Evolutionary conservation across 2,888 invertebrate species (phyloP), one percentile per base, ranked within the genome.

Genomic region (Rhagophthalmus giganteus): DNA sequence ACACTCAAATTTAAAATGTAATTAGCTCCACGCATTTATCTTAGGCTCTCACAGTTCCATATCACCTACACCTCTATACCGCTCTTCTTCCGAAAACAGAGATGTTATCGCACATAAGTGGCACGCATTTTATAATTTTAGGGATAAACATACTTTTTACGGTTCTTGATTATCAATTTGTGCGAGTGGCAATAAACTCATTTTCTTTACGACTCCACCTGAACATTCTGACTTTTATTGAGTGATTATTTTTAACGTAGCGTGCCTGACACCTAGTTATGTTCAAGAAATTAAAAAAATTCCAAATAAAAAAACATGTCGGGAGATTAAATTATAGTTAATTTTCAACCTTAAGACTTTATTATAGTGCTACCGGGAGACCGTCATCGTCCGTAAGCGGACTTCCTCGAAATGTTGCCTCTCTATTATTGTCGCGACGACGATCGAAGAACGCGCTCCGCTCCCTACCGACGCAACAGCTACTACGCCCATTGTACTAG

Each of bases 251-350:
- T 65, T 61, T 57, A 62, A 58, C 57, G 48, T 59, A 55, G 62
- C 63, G 59, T 62, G 61, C 56, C 59, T 57, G 62, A 65, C 65
- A 65, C 65, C 65, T 65, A 65, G 63, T 65, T 64, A 62, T 56
- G 57, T 47, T 54, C 42, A 45, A 54, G 59, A 62, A 62, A 59
- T 62, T 58, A 61, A 60, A 58, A 57, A 58, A 53, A 47, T 41
- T 46, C 41, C 53, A 55, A 53, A 58, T 53, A 59, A 60, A 57
- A n/a, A 57, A 58, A 57, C 55, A 49, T 56, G 58, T 52, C 55
- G 44, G 51, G 51, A 58, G 60, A 62, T 62, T 59, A 62, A 62
- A 62, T 62, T 62, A 62, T 58, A 58, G 58, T 56, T 60, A 59
- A 61, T 62, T 62, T 62, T 59, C 57, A 54, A 57, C 58, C 57